Percentiles rank a stretch among this genome's conserved stretches.
Evolutionary conservation across 2,113 vertebrate genomes (phyloP).

Genomic region (Cephalopterus ornatus): DNA sequence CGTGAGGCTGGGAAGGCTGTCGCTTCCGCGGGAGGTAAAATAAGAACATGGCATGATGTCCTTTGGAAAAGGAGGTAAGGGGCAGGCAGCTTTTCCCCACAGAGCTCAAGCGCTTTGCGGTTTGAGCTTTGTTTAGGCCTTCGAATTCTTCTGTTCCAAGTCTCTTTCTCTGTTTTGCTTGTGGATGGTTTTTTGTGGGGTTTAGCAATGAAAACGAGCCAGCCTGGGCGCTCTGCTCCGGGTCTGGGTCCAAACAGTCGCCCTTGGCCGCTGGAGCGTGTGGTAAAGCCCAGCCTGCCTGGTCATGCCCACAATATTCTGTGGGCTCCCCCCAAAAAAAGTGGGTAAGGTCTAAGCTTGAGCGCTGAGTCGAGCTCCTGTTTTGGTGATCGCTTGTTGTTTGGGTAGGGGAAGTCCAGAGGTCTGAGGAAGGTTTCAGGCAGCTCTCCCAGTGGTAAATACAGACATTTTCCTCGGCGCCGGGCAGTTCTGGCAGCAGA

Average conservation of each 20-base stretch:
- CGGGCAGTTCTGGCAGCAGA: neutral
- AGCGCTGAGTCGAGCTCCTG: neutral
- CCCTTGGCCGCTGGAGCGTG: neutral
- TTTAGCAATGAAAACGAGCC: neutral
- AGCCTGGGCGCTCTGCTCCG: rapidly evolving
- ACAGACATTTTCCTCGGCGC: neutral
- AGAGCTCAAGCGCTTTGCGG: neutral
- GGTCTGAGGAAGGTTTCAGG: neutral
- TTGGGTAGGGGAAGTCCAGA: neutral
- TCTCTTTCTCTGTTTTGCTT: neutral
- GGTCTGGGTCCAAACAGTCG: neutral
- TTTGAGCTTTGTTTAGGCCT: slow-evolving; percentile 1
- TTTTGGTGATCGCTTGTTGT: rapidly evolving
- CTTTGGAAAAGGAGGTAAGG: slow-evolving; percentile 14
- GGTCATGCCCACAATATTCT: rapidly evolving
- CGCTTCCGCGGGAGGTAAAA: neutral
- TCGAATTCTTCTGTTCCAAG: neutral
- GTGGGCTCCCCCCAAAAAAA: neutral
- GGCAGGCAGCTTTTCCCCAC: neutral
- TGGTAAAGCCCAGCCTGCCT: neutral
- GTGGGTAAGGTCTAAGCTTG: rapidly evolving
- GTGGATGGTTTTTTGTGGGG: neutral
- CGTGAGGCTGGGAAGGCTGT: neutral
- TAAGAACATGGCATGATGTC: neutral
- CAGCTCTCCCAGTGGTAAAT: neutral